These are phyloP conservation scores for Aquila chrysaetos DNA, from an alignment of 2,797 vertebrate genomes.

Conservation along the genomic window DNA sequence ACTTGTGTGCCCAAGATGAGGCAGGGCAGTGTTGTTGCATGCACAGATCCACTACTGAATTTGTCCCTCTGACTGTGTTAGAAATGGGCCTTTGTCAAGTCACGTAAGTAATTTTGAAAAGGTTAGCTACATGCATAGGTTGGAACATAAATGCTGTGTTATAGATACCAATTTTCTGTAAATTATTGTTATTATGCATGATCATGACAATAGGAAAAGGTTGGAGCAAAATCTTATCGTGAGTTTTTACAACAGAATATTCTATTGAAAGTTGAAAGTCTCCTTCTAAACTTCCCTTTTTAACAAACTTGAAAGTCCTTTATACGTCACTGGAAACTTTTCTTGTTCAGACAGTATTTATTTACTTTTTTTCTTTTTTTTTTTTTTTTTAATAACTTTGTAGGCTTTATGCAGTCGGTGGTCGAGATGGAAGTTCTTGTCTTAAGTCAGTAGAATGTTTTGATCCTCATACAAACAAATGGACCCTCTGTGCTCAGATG, in stretches of 20 bases:
- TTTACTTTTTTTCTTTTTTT: background rate
- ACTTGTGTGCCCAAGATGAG: background rate
- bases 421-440: conserved; percentile 95
- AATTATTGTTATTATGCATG: background rate
- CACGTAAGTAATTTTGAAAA: background rate
- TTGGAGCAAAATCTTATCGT: background rate
- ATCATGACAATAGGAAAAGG: background rate
- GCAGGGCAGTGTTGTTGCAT: background rate
- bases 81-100: background rate
- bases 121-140: background rate
- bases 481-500: conserved; percentile 93
- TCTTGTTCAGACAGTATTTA: background rate
- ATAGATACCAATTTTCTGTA: background rate
- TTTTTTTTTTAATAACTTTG: background rate
- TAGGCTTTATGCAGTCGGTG: conserved; percentile 96
- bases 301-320: background rate
- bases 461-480: conserved; percentile 96
- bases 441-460: conserved; percentile 98
- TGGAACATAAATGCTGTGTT: background rate
- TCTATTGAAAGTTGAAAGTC: background rate
- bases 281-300: background rate
- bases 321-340: background rate
- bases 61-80: background rate
- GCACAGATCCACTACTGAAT: background rate
- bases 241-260: background rate